Evolutionary conservation across 2,113 vertebrate species (phyloP).

Genomic region (Helogale parvula): DNA sequence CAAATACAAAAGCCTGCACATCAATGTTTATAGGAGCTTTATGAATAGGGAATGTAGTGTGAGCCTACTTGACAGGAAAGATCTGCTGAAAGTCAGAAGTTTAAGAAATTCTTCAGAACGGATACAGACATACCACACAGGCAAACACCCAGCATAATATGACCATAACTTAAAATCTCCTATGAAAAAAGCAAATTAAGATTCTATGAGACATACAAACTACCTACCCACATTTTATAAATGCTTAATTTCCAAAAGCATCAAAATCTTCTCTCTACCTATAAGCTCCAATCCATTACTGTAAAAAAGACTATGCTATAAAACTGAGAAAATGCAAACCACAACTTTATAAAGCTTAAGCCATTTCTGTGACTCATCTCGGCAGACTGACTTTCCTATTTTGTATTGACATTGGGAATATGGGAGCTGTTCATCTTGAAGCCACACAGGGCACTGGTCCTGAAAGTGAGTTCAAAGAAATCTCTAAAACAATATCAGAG

Average conservation of each 20-base stretch:
- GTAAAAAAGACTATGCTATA: neutral
- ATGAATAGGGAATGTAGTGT: neutral
- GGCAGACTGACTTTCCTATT: neutral
- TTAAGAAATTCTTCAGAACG: neutral
- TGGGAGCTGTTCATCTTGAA: neutral
- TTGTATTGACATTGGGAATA: neutral
- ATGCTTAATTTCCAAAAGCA: slow-evolving; percentile 45
- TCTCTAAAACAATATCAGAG: neutral
- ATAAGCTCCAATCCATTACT: neutral
- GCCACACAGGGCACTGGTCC: neutral
- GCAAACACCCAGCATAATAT: neutral
- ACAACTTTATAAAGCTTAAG: neutral
- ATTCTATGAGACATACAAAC: neutral
- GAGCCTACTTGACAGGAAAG: neutral
- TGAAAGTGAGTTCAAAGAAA: neutral
- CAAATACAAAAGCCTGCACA: neutral
- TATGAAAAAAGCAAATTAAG: neutral
- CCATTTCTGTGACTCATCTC: neutral
- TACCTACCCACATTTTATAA: neutral
- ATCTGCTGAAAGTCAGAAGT: neutral
- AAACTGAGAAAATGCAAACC: neutral
- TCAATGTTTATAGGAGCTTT: neutral
- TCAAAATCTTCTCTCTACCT: slow-evolving; percentile 1
- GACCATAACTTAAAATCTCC: neutral
- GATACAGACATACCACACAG: neutral